Evolutionary conservation across 37 sponge, comb jelly and placozoan genomes (phyloP), one percentile per base, ranked within the genome.

Genomic region (Corticium candelabrum): DNA sequence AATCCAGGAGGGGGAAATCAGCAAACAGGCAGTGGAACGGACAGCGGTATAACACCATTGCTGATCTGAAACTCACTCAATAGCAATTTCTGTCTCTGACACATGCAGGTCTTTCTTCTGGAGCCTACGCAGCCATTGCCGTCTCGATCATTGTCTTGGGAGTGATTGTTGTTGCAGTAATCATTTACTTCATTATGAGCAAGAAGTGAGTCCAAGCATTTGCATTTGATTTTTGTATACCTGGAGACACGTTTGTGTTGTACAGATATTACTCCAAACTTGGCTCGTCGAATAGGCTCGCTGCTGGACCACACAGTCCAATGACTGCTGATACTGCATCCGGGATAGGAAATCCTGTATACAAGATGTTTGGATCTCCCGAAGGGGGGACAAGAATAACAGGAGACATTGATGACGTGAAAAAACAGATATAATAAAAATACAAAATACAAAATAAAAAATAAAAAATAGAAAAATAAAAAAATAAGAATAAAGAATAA

Each of bases 261-360:
- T 50, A 50, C 15, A 21, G 11, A 50, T 50, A 11, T 27, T 11
- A 50, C 62, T 50, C 62, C 11, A 21, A 50, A 50, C n/a, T n/a
- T n/a, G n/a, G n/a, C n/a, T n/a, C n/a, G n/a, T n/a, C n/a, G n/a
- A n/a, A n/a, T n/a, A n/a, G n/a, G n/a, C n/a, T n/a, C n/a, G 62
- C 62, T 11, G 21, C 15, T 21, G 15, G 62, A 50, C 62, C 62
- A 27, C 62, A 21, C 11, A 50, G 62, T 21, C 15, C 15, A 50
- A 50, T 50, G 62, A 27, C 21, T 11, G 11, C 62, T 32, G 73
- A 70, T 5, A 34, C 73, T 4, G 73, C 31, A 30, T 15, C 31
- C 31, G 73, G 29, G 31, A 15, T 70, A 5, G 73, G 73, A 30
- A 70, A 70, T 15, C 73, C 73, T 15, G 73, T 70, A 5, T 70